phyloP scores from a whole-genome alignment of 2,888 invertebrate species.

The Dione vanillae region DNA sequence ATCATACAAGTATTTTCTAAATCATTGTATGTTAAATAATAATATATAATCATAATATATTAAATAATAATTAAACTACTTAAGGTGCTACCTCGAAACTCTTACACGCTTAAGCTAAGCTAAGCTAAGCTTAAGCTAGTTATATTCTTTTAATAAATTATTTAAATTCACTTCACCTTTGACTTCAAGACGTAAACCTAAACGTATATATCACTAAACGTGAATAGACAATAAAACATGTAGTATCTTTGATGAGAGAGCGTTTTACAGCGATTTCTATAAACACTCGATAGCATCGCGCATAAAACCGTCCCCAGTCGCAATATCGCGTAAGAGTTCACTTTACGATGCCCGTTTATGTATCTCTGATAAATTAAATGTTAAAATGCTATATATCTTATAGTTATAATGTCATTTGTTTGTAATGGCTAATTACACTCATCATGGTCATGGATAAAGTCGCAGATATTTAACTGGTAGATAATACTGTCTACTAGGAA shows the following conservation, averaged over 20 bases:
- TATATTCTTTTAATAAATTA: background rate
- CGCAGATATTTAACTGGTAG: no score
- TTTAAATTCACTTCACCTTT: background rate
- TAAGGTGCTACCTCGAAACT: no score
- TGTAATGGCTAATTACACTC: no score
- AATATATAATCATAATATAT: no score
- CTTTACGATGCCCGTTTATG: constrained; percentile 47
- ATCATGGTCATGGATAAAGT: no score
- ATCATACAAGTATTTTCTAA: no score
- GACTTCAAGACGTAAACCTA: background rate
- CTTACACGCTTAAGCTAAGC: no score
- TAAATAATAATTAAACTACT: no score
- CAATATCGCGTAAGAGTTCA: constrained; percentile 46
- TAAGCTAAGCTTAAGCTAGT: no score
- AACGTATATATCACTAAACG: background rate
- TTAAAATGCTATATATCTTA: constrained; percentile 56
- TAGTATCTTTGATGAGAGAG: constrained; percentile 5
- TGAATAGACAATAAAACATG: background rate
- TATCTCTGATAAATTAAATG: constrained; percentile 62
- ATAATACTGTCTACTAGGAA: no score
- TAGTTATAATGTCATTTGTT: no score
- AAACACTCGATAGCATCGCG: constrained; percentile 43
- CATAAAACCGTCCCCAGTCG: constrained; percentile 44
- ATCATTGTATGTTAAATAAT: no score
- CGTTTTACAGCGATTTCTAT: constrained; percentile 39